Percentiles rank a stretch among this genome's conserved stretches.
These are phyloP conservation scores for Pseudomugil gertrudae DNA, from an alignment of 2,797 vertebrate species.

Conservation along the genomic window DNA sequence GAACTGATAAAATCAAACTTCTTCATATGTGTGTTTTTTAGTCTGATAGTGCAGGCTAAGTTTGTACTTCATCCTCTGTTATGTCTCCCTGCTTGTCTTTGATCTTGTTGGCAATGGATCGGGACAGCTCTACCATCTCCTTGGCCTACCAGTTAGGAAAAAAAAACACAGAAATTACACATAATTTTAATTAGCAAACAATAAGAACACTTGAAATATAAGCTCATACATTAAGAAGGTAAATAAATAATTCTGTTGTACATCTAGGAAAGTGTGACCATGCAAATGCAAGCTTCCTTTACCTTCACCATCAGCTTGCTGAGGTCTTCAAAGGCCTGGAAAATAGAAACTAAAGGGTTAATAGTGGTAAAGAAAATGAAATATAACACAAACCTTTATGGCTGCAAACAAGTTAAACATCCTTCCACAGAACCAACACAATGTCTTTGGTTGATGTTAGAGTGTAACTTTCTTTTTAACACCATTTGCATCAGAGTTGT, in stretches of 20 bases:
- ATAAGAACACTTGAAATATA: not conserved
- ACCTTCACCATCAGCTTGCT: constrained; percentile 99
- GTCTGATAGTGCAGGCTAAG: not conserved
- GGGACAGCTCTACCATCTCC: constrained; percentile 98
- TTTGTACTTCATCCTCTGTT: constrained; percentile 94
- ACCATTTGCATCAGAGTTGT: not conserved
- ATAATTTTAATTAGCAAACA: not conserved
- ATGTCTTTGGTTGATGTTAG: constrained; percentile 3
- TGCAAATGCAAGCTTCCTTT: constrained; percentile 38
- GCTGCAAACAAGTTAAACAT: constrained; percentile 25
- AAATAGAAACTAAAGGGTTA: constrained; percentile 24
- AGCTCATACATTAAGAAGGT: not conserved
- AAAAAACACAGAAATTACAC: not conserved
- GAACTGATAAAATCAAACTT: constrained; percentile 23
- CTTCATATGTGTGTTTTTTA: not conserved
- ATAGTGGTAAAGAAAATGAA: constrained; percentile 14
- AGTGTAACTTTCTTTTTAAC: constrained; percentile 12
- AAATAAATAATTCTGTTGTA: not conserved
- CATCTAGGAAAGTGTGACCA: constrained; percentile 1
- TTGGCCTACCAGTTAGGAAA: constrained; percentile 86
- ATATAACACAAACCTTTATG: constrained; percentile 39
- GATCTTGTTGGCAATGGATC: constrained; percentile 97
- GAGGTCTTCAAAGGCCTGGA: constrained; percentile 98
- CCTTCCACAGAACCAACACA: constrained; percentile 25
- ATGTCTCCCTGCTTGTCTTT: constrained; percentile 99